phyloP scores from a whole-genome alignment of 2,113 vertebrate genomes.

The Oreochromis aureus region DNA sequence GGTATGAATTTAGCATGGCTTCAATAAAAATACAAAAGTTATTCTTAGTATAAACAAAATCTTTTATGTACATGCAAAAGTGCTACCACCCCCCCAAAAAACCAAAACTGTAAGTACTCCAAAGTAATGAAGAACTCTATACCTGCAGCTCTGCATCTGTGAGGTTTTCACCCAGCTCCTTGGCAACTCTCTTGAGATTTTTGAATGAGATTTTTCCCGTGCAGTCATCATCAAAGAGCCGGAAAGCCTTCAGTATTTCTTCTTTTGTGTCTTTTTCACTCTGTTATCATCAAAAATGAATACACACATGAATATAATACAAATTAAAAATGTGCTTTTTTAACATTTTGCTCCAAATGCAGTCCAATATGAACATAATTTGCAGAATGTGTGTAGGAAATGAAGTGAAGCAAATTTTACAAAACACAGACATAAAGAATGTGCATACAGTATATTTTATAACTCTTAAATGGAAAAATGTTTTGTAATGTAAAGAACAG shows the following conservation, averaged over 20 bases:
- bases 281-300: conserved; percentile 41
- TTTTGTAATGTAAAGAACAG: background rate
- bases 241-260: conserved; percentile 92
- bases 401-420: background rate
- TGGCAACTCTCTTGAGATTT: conserved; percentile 88
- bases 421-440: background rate
- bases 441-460: background rate
- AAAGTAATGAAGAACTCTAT: background rate
- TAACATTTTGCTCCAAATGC: background rate
- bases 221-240: conserved; percentile 88
- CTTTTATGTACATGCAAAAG: background rate
- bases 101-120: background rate
- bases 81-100: background rate
- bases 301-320: background rate
- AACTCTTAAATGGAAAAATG: background rate
- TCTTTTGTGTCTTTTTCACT: conserved; percentile 90
- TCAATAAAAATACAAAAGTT: background rate
- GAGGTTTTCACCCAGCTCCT: conserved; percentile 90
- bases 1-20: background rate
- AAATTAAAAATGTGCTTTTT: background rate
- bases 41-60: background rate
- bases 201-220: conserved; percentile 92
- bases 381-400: background rate
- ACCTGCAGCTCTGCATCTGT: conserved; percentile 92
- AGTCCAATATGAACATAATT: background rate